Evolutionary conservation across 1,140 invertebrate species (phyloP).

Genomic region (Globodera rostochiensis): DNA sequence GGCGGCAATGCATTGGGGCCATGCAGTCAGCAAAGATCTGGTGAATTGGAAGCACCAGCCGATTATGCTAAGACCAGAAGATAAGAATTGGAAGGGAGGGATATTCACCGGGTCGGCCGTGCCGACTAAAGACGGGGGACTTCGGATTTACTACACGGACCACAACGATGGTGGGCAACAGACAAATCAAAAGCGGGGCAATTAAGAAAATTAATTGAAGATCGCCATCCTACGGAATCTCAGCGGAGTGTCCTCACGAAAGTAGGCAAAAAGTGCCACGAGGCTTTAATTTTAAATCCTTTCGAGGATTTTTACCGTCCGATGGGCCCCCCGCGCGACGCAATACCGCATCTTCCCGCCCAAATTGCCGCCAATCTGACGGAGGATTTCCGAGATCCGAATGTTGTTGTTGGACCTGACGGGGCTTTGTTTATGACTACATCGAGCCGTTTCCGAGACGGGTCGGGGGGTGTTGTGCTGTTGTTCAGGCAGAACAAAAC

Average conservation of each 20-base stretch:
- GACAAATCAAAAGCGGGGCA: neutral
- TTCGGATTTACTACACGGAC: constrained; percentile 20
- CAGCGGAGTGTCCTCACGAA: neutral
- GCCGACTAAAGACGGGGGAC: neutral
- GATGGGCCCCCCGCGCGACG: constrained; percentile 7
- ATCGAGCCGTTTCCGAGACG: neutral
- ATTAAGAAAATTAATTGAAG: neutral
- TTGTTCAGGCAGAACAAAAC: neutral
- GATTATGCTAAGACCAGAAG: constrained; percentile 10
- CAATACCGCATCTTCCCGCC: neutral
- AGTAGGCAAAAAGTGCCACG: neutral
- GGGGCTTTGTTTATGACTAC: constrained; percentile 14
- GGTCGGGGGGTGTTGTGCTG: constrained; percentile 3
- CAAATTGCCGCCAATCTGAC: neutral
- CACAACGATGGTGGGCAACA: constrained; percentile 6
- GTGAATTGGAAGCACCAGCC: constrained; percentile 23
- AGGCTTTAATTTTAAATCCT: neutral
- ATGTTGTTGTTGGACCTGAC: constrained; percentile 21
- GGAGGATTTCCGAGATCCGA: constrained; percentile 22
- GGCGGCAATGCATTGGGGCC: constrained; percentile 17
- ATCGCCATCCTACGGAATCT: neutral
- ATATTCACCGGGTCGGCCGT: constrained; percentile 18
- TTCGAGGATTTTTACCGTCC: constrained; percentile 3
- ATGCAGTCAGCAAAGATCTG: constrained; percentile 17
- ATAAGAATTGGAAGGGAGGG: constrained; percentile 6